Evolutionary conservation across 2,113 vertebrate species (phyloP), one percentile per base, ranked within the genome.

Genomic region (Pachycephala philippinensis): DNA sequence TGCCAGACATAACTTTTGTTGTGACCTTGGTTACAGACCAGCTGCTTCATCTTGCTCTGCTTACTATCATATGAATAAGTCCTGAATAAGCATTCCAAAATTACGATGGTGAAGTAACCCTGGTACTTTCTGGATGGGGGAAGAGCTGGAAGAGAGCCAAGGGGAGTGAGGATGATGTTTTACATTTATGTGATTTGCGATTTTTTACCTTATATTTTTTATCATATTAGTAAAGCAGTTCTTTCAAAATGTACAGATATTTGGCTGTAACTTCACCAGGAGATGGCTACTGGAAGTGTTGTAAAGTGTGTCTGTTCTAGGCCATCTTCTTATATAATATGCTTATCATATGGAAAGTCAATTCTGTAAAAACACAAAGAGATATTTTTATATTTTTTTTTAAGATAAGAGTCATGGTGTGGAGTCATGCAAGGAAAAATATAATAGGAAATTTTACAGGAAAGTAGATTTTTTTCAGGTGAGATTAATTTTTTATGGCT

Each of bases 1-100:
- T 86, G 78, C 83, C 93, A 95, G 94, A 96, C 93, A 94, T 97
- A 96, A 95, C 91, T 96, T 97, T 86, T 95, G 30, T 27, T 89
- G 83, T 94, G 85, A 84, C 79, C 92, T 97, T 96, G 94, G 90
- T 97, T 97, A 90, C 84, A 95, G 89, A 97, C 87, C 95, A 96
- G 93, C 95, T 97, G 96, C 94, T 95, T 96, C 95, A 78, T 97
- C 93, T 95, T 82, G 70, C 70, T 94, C 95, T 97, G 96, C 83
- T 96, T 86, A 50, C 70, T 70, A 21, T 95, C 90, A 23, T 92
- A 61, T 96, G 96, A 97, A 96, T 97, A 97, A 95, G 79, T n/a
- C 68, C 88, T 77, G 90, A 93, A 93, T 80, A 95, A 90, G 95
- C 96, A 97, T 97, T 97, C 97, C 94, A 87, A 37, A 91, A 89